A percentile compares a stretch with the other conserved stretches of the same genome.
These are phyloP conservation scores for Agonopterix heracliana DNA, from an alignment of 2,888 invertebrate genomes.

Conservation along the genomic window DNA sequence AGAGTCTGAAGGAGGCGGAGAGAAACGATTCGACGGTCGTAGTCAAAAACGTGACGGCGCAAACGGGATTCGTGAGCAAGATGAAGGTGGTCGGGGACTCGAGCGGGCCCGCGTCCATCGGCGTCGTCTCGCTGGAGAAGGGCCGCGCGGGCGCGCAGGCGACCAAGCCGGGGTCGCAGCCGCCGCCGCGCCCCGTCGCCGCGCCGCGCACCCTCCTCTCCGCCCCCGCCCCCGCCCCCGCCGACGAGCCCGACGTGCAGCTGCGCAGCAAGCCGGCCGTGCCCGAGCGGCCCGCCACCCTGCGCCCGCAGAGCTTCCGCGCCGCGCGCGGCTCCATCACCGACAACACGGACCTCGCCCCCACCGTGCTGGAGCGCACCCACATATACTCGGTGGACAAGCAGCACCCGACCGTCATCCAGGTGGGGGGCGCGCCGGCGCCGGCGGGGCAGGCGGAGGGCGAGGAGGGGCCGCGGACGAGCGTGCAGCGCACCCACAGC, in stretches of 20 bases:
- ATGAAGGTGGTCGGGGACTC: constrained; percentile 44
- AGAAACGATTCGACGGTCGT: constrained; percentile 43
- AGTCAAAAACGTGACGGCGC: constrained; percentile 59
- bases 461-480: constrained; percentile 43
- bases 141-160: constrained; percentile 29
- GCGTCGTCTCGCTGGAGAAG: constrained; percentile 27
- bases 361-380: constrained; percentile 78
- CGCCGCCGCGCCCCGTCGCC: constrained; percentile 66
- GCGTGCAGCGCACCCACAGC: constrained; percentile 67
- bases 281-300: constrained; percentile 85
- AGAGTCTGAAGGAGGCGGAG: constrained; percentile 32
- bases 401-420: constrained; percentile 83
- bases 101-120: constrained; percentile 54
- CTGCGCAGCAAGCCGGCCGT: constrained; percentile 85
- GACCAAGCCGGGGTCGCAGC: constrained; percentile 71
- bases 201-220: constrained; percentile 62
- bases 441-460: constrained; percentile 14
- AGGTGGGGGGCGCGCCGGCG: constrained; percentile 52
- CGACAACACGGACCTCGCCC: constrained; percentile 33
- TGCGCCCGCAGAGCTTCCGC: constrained; percentile 76
- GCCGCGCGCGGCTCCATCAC: constrained; percentile 48
- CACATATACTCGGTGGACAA: constrained; percentile 85
- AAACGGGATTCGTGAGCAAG: constrained; percentile 57
- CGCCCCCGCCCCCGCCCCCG: constrained; percentile 22
- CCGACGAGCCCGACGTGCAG: constrained; percentile 59